Conservation (phyloP, 35 echinoderm and acorn worm genomes). For the Ptychodera flava region DNA sequence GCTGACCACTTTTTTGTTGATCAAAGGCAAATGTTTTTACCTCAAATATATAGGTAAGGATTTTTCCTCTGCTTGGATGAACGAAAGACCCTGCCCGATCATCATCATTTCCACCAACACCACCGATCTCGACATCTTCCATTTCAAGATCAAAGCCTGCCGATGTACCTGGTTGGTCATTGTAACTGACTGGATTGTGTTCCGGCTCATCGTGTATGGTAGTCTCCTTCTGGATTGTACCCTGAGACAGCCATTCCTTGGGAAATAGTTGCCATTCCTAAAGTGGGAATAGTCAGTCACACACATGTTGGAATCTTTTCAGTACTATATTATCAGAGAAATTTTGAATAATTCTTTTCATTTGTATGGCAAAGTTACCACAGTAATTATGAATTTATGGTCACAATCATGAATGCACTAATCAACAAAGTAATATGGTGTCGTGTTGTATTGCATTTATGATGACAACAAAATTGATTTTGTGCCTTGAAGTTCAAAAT, state of each 20-base stretch:
- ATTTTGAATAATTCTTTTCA: not conserved
- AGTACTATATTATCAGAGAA: not conserved
- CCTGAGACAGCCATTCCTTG: slow-evolving; percentile 52
- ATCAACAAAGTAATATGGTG: not conserved
- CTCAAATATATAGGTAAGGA: slow-evolving; percentile 93
- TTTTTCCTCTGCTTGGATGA: slow-evolving; percentile 68
- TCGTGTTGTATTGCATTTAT: not conserved
- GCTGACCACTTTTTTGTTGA: too few relatives aligned
- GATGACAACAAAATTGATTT: not conserved
- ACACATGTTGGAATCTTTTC: not conserved
- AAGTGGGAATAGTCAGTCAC: not conserved
- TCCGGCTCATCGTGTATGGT: not conserved
- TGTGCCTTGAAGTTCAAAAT: too few relatives aligned
- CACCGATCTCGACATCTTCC: slow-evolving; percentile 47
- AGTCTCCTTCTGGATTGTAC: not conserved
- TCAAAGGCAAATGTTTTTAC: too few relatives aligned
- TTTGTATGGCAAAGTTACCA: not conserved
- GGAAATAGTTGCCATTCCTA: slow-evolving; percentile 92
- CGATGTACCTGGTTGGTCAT: not conserved
- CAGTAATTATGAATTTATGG: not conserved
- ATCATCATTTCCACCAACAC: slow-evolving; percentile 44
- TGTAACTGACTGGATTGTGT: not conserved
- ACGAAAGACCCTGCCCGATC: slow-evolving; percentile 71
- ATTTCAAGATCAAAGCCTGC: slow-evolving; percentile 24
- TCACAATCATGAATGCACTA: not conserved